A percentile compares a stretch with the other conserved stretches of the same genome.
Conservation (phyloP, 2,888 invertebrate genomes). For the Rotaria macrura region DNA sequence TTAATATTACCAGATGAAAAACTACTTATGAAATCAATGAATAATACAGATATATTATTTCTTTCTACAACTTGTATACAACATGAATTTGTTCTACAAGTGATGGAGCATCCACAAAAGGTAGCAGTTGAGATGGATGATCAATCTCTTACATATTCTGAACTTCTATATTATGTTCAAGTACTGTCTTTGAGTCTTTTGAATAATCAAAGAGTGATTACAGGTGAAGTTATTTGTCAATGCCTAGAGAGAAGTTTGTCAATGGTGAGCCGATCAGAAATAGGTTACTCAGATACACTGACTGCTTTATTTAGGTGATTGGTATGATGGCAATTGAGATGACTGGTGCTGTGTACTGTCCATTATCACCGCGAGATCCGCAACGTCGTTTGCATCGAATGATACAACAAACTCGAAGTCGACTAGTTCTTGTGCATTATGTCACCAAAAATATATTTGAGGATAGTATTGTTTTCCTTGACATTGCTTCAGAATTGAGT, state of each 20-base stretch:
- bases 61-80: background rate
- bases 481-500: background rate
- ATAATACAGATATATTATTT: too few species aligned
- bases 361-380: background rate
- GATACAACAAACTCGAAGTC: background rate
- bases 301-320: background rate
- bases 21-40: too few species aligned
- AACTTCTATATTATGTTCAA: background rate
- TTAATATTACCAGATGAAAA: too few species aligned
- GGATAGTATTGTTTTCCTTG: background rate
- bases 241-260: background rate
- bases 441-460: background rate
- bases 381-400: background rate
- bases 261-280: background rate
- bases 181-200: background rate
- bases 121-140: background rate
- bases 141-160: background rate
- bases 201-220: background rate
- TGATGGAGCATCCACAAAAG: background rate
- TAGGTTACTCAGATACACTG: background rate
- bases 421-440: background rate
- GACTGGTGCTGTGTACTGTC: background rate
- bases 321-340: background rate
- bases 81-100: background rate
- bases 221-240: background rate